phyloP scores from a whole-genome alignment of 1,140 invertebrate genomes.

The Pissodes strobi region DNA sequence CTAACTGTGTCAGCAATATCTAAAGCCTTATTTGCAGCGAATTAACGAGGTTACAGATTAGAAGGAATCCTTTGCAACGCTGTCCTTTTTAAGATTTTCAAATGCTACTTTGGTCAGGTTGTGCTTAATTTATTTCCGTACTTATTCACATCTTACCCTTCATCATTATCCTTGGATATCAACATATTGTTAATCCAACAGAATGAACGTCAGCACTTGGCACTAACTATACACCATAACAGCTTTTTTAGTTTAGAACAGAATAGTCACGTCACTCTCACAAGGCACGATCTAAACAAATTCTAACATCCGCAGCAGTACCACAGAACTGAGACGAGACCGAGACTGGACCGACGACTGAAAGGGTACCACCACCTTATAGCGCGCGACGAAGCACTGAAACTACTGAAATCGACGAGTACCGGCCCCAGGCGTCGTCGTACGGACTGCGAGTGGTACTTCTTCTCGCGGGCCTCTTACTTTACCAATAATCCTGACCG shows the following conservation, averaged over 20 bases:
- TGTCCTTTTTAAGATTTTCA: no score
- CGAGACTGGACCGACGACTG: neutral
- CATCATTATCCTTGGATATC: constrained; percentile 11
- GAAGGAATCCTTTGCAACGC: no score
- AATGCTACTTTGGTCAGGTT: no score
- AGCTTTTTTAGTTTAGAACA: neutral
- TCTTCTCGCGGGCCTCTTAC: constrained; percentile 3
- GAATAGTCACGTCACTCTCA: neutral
- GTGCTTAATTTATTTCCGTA: no score
- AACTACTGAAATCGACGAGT: neutral
- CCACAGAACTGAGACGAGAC: neutral
- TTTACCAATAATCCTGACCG: neutral
- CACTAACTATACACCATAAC: neutral
- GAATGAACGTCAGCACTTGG: neutral
- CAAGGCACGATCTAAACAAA: neutral
- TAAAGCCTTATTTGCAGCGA: no score
- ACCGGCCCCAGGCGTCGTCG: constrained; percentile 1
- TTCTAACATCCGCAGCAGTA: neutral
- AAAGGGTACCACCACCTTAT: neutral
- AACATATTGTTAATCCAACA: no score
- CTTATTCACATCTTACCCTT: no score
- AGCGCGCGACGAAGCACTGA: neutral
- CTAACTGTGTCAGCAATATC: no score
- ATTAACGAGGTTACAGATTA: no score
- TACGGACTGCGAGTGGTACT: constrained; percentile 15